A percentile compares a stretch with the other conserved stretches of the same genome.
Conservation (phyloP, 2,797 vertebrate genomes). For the Sebastes alutus region DNA sequence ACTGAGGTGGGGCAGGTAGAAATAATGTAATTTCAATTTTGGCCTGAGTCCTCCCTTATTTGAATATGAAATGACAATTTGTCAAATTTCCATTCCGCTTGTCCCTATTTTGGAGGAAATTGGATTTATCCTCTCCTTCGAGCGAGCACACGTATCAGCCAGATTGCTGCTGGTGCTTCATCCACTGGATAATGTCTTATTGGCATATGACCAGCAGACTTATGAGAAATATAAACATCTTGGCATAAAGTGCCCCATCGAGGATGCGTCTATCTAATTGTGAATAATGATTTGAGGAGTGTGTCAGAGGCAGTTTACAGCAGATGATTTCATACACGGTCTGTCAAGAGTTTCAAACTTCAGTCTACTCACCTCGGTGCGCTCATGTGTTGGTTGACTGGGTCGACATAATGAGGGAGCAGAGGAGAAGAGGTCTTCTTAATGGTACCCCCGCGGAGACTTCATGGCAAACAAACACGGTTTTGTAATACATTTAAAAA, state of each 20-base stretch:
- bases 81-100: slow-evolving; percentile 29
- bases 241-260: slow-evolving; percentile 6
- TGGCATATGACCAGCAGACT: slow-evolving; percentile 32
- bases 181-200: slow-evolving; percentile 15
- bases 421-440: neutral
- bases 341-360: slow-evolving; percentile 12
- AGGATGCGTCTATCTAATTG: slow-evolving; percentile 37
- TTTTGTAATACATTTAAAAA: neutral
- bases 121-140: slow-evolving; percentile 14
- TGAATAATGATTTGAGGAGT: slow-evolving; percentile 22
- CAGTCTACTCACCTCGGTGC: neutral
- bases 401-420: slow-evolving; percentile 20
- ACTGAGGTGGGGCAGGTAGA: slow-evolving; percentile 35
- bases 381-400: slow-evolving; percentile 2
- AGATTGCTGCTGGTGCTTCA: slow-evolving; percentile 2
- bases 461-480: neutral
- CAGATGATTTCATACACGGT: neutral
- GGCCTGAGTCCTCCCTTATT: slow-evolving; percentile 26
- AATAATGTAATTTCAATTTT: slow-evolving; percentile 45
- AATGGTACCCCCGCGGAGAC: neutral
- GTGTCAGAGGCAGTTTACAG: slow-evolving; percentile 1
- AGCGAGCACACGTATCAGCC: neutral
- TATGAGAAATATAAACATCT: slow-evolving; percentile 40
- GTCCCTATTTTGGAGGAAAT: slow-evolving; percentile 29
- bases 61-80: slow-evolving; percentile 52